A percentile compares a stretch with the other conserved stretches of the same genome.
Evolutionary conservation across 2,797 vertebrate species (phyloP).

Genomic region (Luscinia megarhynchos): DNA sequence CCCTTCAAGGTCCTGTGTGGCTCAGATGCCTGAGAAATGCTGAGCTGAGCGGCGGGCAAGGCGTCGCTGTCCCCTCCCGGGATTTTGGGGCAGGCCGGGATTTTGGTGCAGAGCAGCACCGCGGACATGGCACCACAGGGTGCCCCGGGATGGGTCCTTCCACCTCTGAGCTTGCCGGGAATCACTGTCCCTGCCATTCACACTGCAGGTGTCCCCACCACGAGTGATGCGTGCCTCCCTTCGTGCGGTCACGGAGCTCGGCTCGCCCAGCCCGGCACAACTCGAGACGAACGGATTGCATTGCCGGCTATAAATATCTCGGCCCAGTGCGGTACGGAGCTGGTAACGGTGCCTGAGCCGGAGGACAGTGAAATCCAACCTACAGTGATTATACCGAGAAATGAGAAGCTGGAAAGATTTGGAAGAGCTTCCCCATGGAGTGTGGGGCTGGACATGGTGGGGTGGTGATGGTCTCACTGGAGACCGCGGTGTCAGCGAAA

Average conservation of each 20-base stretch:
- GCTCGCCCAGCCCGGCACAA: not conserved
- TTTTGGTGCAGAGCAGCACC: not conserved
- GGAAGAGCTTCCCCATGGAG: not conserved
- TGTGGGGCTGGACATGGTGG: no score
- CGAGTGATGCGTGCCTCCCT: not conserved
- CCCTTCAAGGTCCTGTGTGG: not conserved
- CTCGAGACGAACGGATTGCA: not conserved
- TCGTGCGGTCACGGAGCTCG: rapidly evolving
- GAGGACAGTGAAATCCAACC: not conserved
- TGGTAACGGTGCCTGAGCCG: not conserved
- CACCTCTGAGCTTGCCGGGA: rapidly evolving
- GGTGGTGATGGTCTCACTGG: not conserved
- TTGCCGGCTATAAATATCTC: slow-evolving; percentile 15
- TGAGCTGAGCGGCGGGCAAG: rapidly evolving
- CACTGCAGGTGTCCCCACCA: not conserved
- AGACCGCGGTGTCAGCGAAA: not conserved
- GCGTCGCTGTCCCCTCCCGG: not conserved
- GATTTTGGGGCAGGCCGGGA: not conserved
- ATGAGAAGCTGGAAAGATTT: not conserved
- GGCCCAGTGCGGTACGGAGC: rapidly evolving
- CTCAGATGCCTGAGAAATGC: not conserved
- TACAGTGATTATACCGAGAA: not conserved
- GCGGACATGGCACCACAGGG: rapidly evolving
- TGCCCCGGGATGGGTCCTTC: rapidly evolving
- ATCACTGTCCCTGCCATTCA: rapidly evolving